Conservation (phyloP, 2,888 invertebrate genomes). For the Cataglyphis albicans region DNA sequence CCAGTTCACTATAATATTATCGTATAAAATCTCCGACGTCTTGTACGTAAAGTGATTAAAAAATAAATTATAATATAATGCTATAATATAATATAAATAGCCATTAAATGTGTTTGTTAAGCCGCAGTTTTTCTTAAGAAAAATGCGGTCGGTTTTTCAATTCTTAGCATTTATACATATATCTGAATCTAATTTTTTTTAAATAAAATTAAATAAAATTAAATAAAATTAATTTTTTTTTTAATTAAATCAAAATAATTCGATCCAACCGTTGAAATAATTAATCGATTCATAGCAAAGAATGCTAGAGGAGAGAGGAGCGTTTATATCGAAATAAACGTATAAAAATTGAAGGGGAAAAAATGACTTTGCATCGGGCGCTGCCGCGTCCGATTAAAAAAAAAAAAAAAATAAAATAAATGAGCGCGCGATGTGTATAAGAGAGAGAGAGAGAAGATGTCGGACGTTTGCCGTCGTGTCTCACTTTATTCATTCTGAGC, state of each 20-base stretch:
- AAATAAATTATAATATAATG: too few species aligned
- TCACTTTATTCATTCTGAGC: conserved; percentile 51
- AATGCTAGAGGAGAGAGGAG: neutral
- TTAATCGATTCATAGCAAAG: neutral
- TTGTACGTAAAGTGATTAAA: neutral
- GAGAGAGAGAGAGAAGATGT: conserved; percentile 16
- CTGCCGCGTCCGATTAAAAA: too few species aligned
- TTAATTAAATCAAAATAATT: neutral
- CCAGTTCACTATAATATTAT: neutral
- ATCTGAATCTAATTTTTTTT: neutral
- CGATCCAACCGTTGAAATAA: neutral
- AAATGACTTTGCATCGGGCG: neutral
- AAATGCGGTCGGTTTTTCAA: neutral
- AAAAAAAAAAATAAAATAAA: conserved; percentile 9
- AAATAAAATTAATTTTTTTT: neutral
- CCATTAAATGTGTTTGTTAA: neutral
- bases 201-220: neutral
- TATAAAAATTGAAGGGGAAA: neutral
- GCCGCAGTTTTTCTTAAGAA: neutral
- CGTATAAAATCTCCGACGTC: neutral
- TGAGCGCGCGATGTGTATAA: neutral
- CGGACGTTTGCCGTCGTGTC: conserved; percentile 25
- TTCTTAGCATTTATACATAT: neutral
- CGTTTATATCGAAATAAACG: neutral
- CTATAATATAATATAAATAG: too few species aligned